A percentile compares a stretch with the other conserved stretches of the same genome.
Conservation (phyloP, 2,113 vertebrate genomes). For the Pipa parva region DNA sequence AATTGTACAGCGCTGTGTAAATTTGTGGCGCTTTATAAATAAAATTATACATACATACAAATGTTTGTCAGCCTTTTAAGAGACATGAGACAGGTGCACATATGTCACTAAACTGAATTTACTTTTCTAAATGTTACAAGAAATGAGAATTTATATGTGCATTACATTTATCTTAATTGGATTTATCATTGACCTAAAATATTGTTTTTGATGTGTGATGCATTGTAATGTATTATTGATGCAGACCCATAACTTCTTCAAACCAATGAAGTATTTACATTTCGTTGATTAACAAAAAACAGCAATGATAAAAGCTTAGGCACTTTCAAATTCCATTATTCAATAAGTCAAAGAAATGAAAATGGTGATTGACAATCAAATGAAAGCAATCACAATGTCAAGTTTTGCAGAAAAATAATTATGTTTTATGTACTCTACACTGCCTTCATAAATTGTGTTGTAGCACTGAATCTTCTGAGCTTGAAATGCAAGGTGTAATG, state of each 20-base stretch:
- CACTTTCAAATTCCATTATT: background rate
- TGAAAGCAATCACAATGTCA: slow-evolving; percentile 11
- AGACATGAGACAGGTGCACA: too few species aligned
- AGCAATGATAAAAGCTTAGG: background rate
- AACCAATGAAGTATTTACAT: slow-evolving; percentile 4
- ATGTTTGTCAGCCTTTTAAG: too few species aligned
- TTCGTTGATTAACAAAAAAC: slow-evolving; percentile 3
- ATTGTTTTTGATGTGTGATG: too few species aligned
- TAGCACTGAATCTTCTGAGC: background rate
- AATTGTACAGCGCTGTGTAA: too few species aligned
- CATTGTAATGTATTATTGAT: too few species aligned
- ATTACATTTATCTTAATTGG: too few species aligned
- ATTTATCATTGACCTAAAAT: too few species aligned
- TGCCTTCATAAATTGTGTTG: background rate
- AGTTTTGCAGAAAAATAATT: slow-evolving; percentile 24
- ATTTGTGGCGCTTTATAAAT: too few species aligned
- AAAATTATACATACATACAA: too few species aligned
- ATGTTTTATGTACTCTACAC: slow-evolving; percentile 14
- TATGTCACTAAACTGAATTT: too few species aligned
- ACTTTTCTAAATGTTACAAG: too few species aligned
- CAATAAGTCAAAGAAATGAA: slow-evolving; percentile 15
- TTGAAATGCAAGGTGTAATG: slow-evolving; percentile 10
- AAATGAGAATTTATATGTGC: too few species aligned
- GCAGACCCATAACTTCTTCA: background rate
- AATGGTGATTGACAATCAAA: slow-evolving; percentile 19